Evolutionary conservation across 2,888 invertebrate genomes (phyloP).

Genomic region (Athalia cordata): DNA sequence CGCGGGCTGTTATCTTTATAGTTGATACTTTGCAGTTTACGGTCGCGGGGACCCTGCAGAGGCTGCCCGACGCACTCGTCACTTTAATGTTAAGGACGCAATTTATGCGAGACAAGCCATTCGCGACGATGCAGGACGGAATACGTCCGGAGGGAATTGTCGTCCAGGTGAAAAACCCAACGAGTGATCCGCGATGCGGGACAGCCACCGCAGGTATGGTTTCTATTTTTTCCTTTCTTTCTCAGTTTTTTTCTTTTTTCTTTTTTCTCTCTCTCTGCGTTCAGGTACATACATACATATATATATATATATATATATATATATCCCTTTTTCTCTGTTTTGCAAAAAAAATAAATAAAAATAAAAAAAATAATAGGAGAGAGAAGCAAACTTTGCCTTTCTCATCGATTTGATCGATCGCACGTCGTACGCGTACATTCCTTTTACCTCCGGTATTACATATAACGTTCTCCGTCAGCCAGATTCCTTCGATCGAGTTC

Average conservation of each 20-base stretch:
- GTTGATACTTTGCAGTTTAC: conserved; percentile 45
- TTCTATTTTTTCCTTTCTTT: neutral
- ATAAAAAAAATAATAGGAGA: neutral
- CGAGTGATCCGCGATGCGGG: conserved; percentile 30
- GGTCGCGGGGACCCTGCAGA: conserved; percentile 19
- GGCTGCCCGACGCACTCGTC: conserved; percentile 36
- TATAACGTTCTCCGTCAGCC: too few species aligned
- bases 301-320: too few species aligned
- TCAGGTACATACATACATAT: too few species aligned
- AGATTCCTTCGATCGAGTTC: neutral
- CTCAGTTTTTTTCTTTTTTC: neutral
- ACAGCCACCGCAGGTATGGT: conserved; percentile 22
- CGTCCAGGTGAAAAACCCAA: conserved; percentile 39
- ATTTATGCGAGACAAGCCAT: conserved; percentile 46
- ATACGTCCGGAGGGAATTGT: conserved; percentile 42
- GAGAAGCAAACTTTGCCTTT: conserved; percentile 22
- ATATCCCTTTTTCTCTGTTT: too few species aligned
- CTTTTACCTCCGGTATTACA: too few species aligned
- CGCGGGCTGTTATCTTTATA: conserved; percentile 43
- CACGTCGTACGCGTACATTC: neutral
- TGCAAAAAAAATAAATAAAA: too few species aligned
- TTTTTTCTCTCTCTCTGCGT: too few species aligned
- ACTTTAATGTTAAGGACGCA: conserved; percentile 43
- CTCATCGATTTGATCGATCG: conserved; percentile 24
- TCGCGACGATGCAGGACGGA: conserved; percentile 37